Percentiles rank a stretch among this genome's conserved stretches.
These are phyloP conservation scores for Chiloscyllium plagiosum DNA, from an alignment of 2,113 vertebrate genomes.

Conservation along the genomic window DNA sequence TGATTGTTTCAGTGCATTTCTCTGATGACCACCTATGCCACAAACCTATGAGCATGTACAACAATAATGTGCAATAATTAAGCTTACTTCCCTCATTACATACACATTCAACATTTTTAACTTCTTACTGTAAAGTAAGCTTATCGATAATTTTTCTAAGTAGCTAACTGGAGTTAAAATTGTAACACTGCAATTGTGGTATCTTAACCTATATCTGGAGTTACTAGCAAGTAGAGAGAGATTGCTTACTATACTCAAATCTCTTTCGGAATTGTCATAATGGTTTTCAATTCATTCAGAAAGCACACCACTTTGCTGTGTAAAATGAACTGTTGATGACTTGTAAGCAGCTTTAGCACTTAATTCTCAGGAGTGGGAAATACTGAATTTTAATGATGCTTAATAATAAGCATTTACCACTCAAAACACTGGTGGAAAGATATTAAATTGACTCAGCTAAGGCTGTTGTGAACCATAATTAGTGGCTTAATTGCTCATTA, in stretches of 20 bases:
- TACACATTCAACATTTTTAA: neutral
- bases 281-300: neutral
- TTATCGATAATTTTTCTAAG: neutral
- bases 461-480: neutral
- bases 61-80: neutral
- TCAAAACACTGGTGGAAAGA: neutral
- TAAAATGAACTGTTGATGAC: neutral
- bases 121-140: neutral
- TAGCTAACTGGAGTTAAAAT: neutral
- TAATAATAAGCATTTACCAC: conserved; percentile 17
- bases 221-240: neutral
- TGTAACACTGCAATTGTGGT: neutral
- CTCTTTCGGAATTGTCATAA: neutral
- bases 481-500: neutral
- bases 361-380: neutral
- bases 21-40: neutral
- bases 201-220: neutral
- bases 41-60: neutral
- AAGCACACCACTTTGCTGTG: neutral
- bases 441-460: neutral
- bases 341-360: neutral
- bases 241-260: neutral
- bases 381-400: neutral
- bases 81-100: neutral
- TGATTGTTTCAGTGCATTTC: neutral